These are phyloP conservation scores for Andrena chrysosceles DNA, from an alignment of 2,888 invertebrate genomes.

Conservation along the genomic window DNA sequence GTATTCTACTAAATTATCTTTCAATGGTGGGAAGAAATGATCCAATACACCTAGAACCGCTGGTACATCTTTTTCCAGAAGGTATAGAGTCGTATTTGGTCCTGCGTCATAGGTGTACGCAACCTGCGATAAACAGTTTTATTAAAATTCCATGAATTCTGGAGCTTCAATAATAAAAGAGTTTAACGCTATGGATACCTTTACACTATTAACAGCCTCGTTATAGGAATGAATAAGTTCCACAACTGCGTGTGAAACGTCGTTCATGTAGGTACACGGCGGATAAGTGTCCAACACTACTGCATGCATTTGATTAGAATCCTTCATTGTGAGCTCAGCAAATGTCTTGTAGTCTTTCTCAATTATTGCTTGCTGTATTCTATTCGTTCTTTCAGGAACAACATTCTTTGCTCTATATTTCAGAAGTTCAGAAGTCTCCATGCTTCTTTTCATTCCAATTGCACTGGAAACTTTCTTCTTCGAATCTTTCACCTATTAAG, in stretches of 20 bases:
- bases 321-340: conserved; percentile 98
- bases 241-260: conserved; percentile 92
- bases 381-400: conserved; percentile 90
- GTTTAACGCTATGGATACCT: conserved; percentile 84
- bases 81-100: conserved; percentile 96
- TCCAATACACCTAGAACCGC: conserved; percentile 89
- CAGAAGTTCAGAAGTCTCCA: conserved; percentile 93
- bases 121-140: conserved; percentile 85
- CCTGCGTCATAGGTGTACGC: conserved; percentile 99
- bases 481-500: conserved; percentile 87
- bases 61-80: conserved; percentile 91
- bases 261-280: conserved; percentile 96
- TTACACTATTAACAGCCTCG: conserved; percentile 87
- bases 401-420: conserved; percentile 90
- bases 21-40: conserved; percentile 89
- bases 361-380: conserved; percentile 88
- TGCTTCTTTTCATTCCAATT: conserved; percentile 93
- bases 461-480: conserved; percentile 95
- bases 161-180: background rate
- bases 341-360: conserved; percentile 92
- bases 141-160: conserved; percentile 3
- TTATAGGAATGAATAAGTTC: conserved; percentile 95
- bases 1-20: conserved; percentile 85
- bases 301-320: conserved; percentile 99
- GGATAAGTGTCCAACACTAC: conserved; percentile 97